Conservation (phyloP, 1,140 invertebrate species). For the Chrysomallon squamiferum region DNA sequence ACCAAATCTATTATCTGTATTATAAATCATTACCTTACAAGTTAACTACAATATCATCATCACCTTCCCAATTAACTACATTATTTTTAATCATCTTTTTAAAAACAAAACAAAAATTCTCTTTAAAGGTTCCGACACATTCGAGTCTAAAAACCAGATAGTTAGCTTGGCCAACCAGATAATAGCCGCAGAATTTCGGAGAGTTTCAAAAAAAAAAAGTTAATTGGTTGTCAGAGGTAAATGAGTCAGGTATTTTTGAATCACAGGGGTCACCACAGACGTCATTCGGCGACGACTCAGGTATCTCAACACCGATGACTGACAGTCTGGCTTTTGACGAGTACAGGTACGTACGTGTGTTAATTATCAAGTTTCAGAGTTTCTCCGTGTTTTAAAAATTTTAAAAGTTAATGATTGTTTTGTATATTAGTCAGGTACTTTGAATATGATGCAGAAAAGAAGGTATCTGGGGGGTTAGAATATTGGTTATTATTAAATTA, state of each 20-base stretch:
- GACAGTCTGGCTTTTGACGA: conserved; percentile 61
- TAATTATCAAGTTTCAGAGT: background rate
- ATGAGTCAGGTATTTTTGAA: conserved; percentile 35
- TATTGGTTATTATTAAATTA: too few relatives aligned
- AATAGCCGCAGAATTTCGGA: conserved; percentile 96
- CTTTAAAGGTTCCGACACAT: too few relatives aligned
- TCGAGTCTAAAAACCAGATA: conserved; percentile 81
- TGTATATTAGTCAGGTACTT: too few relatives aligned
- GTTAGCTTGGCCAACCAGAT: conserved; percentile 96
- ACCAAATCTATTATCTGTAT: too few relatives aligned
- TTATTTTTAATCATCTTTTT: too few relatives aligned
- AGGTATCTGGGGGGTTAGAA: too few relatives aligned
- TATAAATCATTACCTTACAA: too few relatives aligned
- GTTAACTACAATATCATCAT: too few relatives aligned
- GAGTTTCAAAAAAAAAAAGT: conserved; percentile 92
- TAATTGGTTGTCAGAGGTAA: conserved; percentile 51
- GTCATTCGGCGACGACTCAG: conserved; percentile 59
- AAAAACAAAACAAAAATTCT: too few relatives aligned
- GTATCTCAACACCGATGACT: conserved; percentile 61
- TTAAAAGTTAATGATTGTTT: too few relatives aligned
- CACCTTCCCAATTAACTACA: too few relatives aligned
- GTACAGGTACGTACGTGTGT: conserved; percentile 40
- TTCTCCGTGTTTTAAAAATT: background rate
- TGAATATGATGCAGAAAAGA: too few relatives aligned
- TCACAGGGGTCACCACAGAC: conserved; percentile 53